phyloP scores from a whole-genome alignment of 1,140 invertebrate species.

The Sycobia sp. region DNA sequence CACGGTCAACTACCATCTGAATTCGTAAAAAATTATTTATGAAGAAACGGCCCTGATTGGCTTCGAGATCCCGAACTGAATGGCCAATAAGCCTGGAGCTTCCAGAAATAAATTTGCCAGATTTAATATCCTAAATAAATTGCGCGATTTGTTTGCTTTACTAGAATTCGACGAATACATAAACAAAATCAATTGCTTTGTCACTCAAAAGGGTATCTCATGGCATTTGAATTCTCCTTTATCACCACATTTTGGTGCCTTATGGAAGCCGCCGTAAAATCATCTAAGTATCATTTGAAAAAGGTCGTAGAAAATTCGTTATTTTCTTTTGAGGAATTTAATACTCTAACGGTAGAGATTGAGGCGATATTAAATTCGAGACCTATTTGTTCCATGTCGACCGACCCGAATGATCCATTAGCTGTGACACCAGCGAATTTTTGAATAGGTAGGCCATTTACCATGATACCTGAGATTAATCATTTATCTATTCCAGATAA shows the following conservation, averaged over 20 bases:
- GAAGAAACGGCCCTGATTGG: too few species aligned
- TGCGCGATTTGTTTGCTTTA: conserved; percentile 43
- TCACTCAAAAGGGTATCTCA: conserved; percentile 22
- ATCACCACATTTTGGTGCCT: too few species aligned
- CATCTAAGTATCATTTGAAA: conserved; percentile 37
- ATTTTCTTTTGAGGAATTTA: conserved; percentile 4
- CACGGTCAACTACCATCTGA: too few species aligned
- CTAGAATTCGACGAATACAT: conserved; percentile 38
- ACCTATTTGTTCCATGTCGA: conserved; percentile 33
- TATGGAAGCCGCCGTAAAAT: too few species aligned
- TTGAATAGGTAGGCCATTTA: background rate
- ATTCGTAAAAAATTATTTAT: too few species aligned
- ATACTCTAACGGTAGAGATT: conserved; percentile 14
- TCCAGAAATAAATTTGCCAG: conserved; percentile 18
- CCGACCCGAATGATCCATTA: conserved; percentile 33
- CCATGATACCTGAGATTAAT: background rate
- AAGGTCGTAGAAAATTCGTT: conserved; percentile 31
- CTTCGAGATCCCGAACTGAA: too few species aligned
- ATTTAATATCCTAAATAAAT: background rate
- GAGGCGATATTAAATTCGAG: conserved; percentile 38
- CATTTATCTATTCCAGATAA: too few species aligned
- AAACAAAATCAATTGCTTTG: too few species aligned
- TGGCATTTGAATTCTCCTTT: too few species aligned
- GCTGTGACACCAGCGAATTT: conserved; percentile 33
- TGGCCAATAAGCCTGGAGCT: conserved; percentile 16